phyloP scores from a whole-genome alignment of 1,140 invertebrate genomes.

The Orchesella cincta region DNA sequence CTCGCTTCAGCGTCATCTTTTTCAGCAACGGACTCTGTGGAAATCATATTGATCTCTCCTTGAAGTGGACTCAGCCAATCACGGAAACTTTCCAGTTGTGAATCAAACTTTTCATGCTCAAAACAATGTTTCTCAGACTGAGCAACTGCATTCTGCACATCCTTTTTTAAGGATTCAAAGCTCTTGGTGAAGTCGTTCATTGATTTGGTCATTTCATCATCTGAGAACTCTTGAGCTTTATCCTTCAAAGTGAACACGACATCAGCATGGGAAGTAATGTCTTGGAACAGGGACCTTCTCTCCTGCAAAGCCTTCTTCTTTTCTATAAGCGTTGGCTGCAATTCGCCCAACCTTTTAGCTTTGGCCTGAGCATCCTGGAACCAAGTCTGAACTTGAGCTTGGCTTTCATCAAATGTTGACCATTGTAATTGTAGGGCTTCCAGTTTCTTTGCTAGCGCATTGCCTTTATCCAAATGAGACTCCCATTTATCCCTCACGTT shows the following conservation, averaged over 20 bases:
- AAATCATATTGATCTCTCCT: constrained; percentile 67
- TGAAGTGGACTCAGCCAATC: constrained; percentile 73
- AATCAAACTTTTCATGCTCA: constrained; percentile 79
- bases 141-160: constrained; percentile 68
- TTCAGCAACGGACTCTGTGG: constrained; percentile 71
- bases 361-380: constrained; percentile 72
- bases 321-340: constrained; percentile 75
- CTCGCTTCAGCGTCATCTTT: constrained; percentile 74
- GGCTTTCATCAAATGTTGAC: constrained; percentile 87
- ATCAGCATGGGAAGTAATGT: constrained; percentile 76
- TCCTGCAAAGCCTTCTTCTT: constrained; percentile 81
- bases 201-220: constrained; percentile 72
- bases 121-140: constrained; percentile 70
- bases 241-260: constrained; percentile 76
- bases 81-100: constrained; percentile 72
- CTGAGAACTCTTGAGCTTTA: constrained; percentile 70
- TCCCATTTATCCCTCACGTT: constrained; percentile 80
- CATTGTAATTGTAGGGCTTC: constrained; percentile 82
- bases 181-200: constrained; percentile 68
- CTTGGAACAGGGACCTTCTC: constrained; percentile 74
- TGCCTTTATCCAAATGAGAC: constrained; percentile 77
- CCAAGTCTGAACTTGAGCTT: constrained; percentile 72
- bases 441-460: constrained; percentile 79
- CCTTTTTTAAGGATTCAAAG: constrained; percentile 68
- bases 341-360: constrained; percentile 64